Conservation (phyloP, 2,113 vertebrate genomes). For the Oreochromis spilurus region DNA sequence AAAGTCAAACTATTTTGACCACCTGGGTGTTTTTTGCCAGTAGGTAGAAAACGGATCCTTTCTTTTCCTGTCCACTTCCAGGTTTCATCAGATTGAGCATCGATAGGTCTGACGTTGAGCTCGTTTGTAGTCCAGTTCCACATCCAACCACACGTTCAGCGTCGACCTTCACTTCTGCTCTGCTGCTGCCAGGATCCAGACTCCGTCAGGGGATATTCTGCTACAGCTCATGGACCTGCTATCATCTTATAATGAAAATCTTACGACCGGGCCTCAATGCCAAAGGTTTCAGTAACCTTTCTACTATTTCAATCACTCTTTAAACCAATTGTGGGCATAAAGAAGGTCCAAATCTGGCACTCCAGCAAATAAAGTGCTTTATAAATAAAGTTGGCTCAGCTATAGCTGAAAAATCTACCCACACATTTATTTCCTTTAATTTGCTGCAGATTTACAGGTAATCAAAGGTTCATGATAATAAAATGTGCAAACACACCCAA, state of each 20-base stretch:
- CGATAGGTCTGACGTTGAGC: background rate
- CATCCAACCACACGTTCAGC: background rate
- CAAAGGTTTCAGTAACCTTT: background rate
- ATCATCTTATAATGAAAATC: background rate
- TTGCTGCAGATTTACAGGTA: background rate
- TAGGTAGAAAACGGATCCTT: background rate
- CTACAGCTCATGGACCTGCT: background rate
- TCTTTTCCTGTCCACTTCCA: background rate
- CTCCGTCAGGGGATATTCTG: background rate
- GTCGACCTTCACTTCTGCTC: background rate
- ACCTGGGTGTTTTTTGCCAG: background rate
- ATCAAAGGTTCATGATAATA: background rate
- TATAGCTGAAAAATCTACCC: background rate
- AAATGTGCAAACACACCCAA: background rate
- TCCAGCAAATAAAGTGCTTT: background rate
- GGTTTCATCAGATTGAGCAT: background rate
- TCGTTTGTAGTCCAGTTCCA: background rate
- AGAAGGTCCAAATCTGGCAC: background rate
- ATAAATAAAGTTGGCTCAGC: background rate
- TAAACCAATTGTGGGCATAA: background rate
- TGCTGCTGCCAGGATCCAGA: background rate
- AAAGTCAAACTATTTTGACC: background rate
- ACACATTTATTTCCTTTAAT: background rate
- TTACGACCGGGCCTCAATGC: background rate
- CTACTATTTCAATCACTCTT: background rate